phyloP scores from a whole-genome alignment of 2,797 vertebrate genomes.

The Delichon dasypus region DNA sequence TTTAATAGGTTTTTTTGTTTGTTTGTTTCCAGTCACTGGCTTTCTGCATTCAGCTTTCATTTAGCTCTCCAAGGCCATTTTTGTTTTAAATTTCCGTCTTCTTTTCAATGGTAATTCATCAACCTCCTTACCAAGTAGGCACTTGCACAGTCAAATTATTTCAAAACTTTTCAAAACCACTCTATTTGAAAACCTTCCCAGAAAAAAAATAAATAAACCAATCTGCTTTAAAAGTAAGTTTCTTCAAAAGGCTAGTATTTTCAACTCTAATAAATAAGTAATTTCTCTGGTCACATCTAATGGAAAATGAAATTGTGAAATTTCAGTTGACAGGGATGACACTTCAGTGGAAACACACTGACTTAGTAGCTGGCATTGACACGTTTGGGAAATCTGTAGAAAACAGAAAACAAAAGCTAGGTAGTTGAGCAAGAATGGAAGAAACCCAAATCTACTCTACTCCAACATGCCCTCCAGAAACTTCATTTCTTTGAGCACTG shows the following conservation, averaged over 20 bases:
- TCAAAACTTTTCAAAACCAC: conserved; percentile 42
- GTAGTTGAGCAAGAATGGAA: background rate
- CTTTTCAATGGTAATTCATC: background rate
- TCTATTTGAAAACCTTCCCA: conserved; percentile 21
- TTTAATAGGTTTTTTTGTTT: background rate
- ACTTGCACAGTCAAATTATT: conserved; percentile 28
- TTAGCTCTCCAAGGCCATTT: background rate
- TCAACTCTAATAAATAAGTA: background rate
- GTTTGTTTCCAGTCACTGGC: background rate
- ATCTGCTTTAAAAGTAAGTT: background rate
- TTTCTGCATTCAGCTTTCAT: conserved; percentile 5
- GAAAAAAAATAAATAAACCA: background rate
- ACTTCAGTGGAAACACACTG: background rate
- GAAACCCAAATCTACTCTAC: background rate
- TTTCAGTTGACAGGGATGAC: background rate
- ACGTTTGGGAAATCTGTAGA: background rate
- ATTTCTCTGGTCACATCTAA: conserved; percentile 3
- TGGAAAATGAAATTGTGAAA: conserved; percentile 17
- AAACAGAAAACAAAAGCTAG: background rate
- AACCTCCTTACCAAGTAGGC: conserved; percentile 3
- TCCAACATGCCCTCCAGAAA: conserved; percentile 6
- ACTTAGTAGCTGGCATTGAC: conserved; percentile 7
- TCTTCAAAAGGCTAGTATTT: conserved; percentile 21
- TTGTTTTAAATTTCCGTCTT: conserved; percentile 15
- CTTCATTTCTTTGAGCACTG: background rate